Conservation (phyloP, 2,888 invertebrate genomes). For the Polyploca ridens region DNA sequence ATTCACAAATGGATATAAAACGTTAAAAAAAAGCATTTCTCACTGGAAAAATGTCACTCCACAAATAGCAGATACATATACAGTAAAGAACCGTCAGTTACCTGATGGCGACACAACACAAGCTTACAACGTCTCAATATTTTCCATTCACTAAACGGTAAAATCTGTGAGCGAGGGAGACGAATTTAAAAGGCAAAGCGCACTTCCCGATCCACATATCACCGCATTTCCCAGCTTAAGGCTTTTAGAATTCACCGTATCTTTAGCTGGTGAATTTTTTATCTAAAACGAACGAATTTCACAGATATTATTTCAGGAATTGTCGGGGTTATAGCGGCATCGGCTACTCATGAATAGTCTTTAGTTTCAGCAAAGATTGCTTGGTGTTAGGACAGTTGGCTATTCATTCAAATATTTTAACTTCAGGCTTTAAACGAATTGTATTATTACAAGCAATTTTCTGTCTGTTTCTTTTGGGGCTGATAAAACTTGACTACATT, state of each 20-base stretch:
- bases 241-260: not conserved
- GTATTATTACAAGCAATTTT: too few species aligned
- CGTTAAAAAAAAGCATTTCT: too few species aligned
- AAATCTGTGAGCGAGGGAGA: not conserved
- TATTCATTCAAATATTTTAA: not conserved
- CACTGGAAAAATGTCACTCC: too few species aligned
- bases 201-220: constrained; percentile 7
- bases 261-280: constrained; percentile 1
- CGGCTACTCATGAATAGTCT: not conserved
- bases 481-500: too few species aligned
- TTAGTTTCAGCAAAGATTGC: not conserved
- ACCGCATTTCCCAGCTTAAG: constrained; percentile 6
- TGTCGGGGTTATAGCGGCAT: not conserved
- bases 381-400: not conserved
- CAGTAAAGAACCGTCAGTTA: not conserved
- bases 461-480: too few species aligned
- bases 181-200: constrained; percentile 10
- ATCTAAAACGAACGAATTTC: not conserved
- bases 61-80: not conserved
- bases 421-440: not conserved
- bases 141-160: not conserved
- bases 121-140: constrained; percentile 3
- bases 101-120: not conserved
- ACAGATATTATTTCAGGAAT: not conserved
- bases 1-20: too few species aligned